Conservation (phyloP, 2,888 invertebrate genomes). For the Erebia aethiops region DNA sequence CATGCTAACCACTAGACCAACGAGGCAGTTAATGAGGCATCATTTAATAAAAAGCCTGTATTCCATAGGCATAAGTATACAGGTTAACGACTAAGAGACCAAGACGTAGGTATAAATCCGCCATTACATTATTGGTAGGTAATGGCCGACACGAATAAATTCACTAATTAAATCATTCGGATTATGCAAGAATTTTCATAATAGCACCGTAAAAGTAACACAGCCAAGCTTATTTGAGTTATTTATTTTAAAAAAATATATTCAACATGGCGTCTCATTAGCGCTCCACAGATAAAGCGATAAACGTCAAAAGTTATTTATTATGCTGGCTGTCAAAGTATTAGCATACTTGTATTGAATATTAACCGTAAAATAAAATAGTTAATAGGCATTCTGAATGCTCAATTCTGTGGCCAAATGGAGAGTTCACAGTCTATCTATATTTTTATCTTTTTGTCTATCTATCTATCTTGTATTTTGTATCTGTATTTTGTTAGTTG, state of each 20-base stretch:
- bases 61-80: too few relatives aligned
- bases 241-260: constrained; percentile 6
- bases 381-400: neutral
- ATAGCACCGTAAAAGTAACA: constrained; percentile 19
- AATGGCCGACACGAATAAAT: too few relatives aligned
- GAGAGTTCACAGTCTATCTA: neutral
- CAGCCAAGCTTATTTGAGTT: constrained; percentile 10
- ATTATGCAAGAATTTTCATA: constrained; percentile 23
- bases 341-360: constrained; percentile 44
- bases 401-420: neutral
- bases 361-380: neutral
- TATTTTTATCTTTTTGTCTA: neutral
- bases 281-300: constrained; percentile 53
- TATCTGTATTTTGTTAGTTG: too few relatives aligned
- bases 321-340: constrained; percentile 35
- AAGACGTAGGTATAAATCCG: too few relatives aligned
- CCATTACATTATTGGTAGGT: too few relatives aligned
- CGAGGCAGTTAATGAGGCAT: too few relatives aligned
- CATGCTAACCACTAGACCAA: too few relatives aligned
- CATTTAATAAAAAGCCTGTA: too few relatives aligned
- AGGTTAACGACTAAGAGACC: too few relatives aligned
- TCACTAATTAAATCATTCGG: constrained; percentile 9
- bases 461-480: neutral
- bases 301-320: constrained; percentile 52
- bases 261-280: constrained; percentile 44